A percentile compares a stretch with the other conserved stretches of the same genome.
These are phyloP conservation scores for Drosophila mimica DNA, from an alignment of 2,888 invertebrate species.

Conservation along the genomic window DNA sequence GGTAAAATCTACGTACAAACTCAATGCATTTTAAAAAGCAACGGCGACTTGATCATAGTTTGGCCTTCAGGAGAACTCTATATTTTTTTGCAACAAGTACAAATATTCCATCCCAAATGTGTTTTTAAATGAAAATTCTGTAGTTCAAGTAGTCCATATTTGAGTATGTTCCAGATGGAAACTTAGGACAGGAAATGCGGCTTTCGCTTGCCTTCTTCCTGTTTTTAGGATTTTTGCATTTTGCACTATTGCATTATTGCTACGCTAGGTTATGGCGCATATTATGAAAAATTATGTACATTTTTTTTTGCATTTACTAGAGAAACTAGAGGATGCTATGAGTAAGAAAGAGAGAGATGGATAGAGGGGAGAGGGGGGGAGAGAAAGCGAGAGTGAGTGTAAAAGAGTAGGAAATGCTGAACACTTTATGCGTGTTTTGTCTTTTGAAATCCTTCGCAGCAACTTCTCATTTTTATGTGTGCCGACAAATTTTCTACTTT, in stretches of 20 bases:
- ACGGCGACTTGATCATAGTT: background rate
- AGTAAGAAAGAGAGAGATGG: background rate
- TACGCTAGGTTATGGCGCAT: constrained; percentile 24
- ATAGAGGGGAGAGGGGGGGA: too few relatives aligned
- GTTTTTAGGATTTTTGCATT: constrained; percentile 33
- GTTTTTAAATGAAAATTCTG: too few relatives aligned
- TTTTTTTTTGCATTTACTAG: constrained; percentile 44
- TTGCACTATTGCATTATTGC: background rate
- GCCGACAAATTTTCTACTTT: constrained; percentile 33
- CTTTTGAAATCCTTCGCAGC: constrained; percentile 50
- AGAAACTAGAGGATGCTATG: background rate
- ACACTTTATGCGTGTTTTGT: constrained; percentile 55
- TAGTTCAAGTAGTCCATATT: background rate
- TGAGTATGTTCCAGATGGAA: background rate
- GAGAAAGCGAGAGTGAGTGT: constrained; percentile 5
- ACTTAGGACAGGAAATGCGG: background rate
- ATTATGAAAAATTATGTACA: constrained; percentile 52
- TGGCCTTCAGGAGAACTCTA: background rate
- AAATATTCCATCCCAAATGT: background rate
- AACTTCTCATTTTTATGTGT: constrained; percentile 61
- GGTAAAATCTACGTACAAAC: too few relatives aligned
- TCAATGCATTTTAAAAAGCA: background rate
- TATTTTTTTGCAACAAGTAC: too few relatives aligned
- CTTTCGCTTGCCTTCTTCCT: background rate
- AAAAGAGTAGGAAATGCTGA: constrained; percentile 28